These are phyloP conservation scores for Cynopterus sphinx DNA, from an alignment of 2,797 vertebrate species.

Conservation along the genomic window DNA sequence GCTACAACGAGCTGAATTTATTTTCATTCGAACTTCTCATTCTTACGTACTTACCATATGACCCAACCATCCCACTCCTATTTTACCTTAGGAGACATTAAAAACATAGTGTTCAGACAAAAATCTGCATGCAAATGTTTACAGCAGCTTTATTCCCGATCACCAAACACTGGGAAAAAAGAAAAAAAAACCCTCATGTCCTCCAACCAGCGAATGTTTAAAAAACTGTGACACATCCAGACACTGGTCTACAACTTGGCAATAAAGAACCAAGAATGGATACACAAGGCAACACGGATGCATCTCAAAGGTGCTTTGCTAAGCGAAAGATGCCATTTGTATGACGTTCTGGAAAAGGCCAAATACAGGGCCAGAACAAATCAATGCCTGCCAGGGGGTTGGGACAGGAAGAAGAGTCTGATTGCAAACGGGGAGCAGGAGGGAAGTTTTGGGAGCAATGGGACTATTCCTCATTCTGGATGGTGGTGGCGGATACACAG, in stretches of 20 bases:
- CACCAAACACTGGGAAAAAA: neutral
- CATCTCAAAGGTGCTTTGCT: neutral
- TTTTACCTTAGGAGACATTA: neutral
- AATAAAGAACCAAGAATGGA: neutral
- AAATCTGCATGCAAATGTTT: neutral
- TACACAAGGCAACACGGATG: neutral
- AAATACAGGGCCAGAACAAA: neutral
- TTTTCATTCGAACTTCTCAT: neutral
- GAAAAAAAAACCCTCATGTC: neutral
- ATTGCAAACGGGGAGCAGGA: neutral
- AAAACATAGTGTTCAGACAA: neutral
- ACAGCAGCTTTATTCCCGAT: neutral
- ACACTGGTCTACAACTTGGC: neutral
- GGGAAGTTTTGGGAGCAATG: neutral
- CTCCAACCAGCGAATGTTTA: neutral
- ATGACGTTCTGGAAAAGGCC: neutral
- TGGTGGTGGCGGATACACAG: fast-evolving
- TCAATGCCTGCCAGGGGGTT: neutral
- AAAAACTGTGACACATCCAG: neutral
- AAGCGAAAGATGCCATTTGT: neutral
- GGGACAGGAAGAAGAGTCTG: neutral
- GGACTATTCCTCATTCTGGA: neutral
- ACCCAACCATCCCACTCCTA: neutral
- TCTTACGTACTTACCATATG: neutral
- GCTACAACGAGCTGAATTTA: neutral